These are phyloP conservation scores for Bolinopsis microptera DNA, from an alignment of 37 sponge, comb jelly and placozoan genomes.

Conservation along the genomic window DNA sequence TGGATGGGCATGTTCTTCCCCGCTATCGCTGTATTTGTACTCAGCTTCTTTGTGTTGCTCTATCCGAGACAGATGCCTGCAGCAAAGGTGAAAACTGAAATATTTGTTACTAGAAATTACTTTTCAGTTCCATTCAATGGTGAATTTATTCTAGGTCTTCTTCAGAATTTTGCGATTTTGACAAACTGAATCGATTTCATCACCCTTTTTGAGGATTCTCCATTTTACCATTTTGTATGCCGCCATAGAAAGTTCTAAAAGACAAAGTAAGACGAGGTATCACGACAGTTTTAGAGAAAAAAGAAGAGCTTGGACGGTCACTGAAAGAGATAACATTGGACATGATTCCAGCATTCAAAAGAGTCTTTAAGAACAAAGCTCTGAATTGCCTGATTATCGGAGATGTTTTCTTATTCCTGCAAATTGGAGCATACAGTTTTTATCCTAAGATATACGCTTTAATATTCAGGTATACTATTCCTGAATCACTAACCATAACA, in stretches of 20 bases:
- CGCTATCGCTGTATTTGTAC: background rate
- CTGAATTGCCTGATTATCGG: background rate
- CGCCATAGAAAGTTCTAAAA: constrained; percentile 13
- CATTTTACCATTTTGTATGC: background rate
- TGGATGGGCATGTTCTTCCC: constrained; percentile 54
- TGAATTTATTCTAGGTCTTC: too few species aligned
- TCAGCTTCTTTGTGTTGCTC: background rate
- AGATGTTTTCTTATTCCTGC: constrained; percentile 41
- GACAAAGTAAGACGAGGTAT: constrained; percentile 35
- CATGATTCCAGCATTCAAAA: background rate
- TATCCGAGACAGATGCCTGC: constrained; percentile 62
- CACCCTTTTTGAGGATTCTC: background rate
- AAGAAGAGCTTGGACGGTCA: constrained; percentile 2
- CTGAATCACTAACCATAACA: too few species aligned
- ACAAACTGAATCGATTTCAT: background rate
- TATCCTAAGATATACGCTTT: constrained; percentile 36
- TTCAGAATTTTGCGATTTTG: too few species aligned
- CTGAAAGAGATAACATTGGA: constrained; percentile 37
- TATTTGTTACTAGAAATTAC: background rate
- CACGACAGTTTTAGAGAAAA: constrained; percentile 22
- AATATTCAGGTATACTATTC: constrained; percentile 40
- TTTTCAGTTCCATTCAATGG: too few species aligned
- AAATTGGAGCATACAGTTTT: background rate
- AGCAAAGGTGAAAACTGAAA: background rate
- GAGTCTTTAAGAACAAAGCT: constrained; percentile 22